Evolutionary conservation across 2,888 invertebrate genomes (phyloP).

Genomic region (Morpho helenor): DNA sequence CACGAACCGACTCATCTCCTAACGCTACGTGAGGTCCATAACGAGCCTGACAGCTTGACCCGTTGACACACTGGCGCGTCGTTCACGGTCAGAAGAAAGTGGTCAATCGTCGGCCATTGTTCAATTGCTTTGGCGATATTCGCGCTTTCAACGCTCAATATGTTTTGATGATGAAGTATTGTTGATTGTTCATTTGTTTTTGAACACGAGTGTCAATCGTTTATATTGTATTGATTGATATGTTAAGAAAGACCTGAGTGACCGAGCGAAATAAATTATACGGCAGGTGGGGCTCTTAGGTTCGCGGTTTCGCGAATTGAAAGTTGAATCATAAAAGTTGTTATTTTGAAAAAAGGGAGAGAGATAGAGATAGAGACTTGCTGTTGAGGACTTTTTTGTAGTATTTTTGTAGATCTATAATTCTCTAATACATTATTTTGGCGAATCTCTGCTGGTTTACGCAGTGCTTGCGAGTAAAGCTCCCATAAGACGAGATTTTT

Average conservation of each 20-base stretch:
- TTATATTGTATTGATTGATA: not conserved
- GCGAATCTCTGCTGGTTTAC: too few relatives aligned
- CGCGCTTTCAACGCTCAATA: constrained; percentile 28
- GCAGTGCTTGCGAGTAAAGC: too few relatives aligned
- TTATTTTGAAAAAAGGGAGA: too few relatives aligned
- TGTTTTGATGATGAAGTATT: constrained; percentile 15
- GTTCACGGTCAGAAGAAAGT: constrained; percentile 61
- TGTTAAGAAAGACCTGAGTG: not conserved
- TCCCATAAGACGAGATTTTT: too few relatives aligned
- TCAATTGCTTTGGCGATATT: constrained; percentile 23
- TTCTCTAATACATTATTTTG: too few relatives aligned
- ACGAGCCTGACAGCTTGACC: constrained; percentile 44
- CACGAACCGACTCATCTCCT: constrained; percentile 30
- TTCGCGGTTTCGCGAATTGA: too few relatives aligned
- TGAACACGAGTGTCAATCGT: not conserved
- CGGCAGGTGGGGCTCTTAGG: too few relatives aligned
- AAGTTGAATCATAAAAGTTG: too few relatives aligned
- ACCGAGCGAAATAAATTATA: too few relatives aligned
- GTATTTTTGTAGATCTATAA: too few relatives aligned
- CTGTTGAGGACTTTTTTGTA: too few relatives aligned
- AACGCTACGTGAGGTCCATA: constrained; percentile 53
- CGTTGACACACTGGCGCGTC: constrained; percentile 49
- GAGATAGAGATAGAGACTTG: too few relatives aligned
- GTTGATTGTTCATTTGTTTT: constrained; percentile 1
- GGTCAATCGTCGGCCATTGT: constrained; percentile 27